Evolutionary conservation across 2,113 vertebrate genomes (phyloP).

Genomic region (Phyllostomus discolor): DNA sequence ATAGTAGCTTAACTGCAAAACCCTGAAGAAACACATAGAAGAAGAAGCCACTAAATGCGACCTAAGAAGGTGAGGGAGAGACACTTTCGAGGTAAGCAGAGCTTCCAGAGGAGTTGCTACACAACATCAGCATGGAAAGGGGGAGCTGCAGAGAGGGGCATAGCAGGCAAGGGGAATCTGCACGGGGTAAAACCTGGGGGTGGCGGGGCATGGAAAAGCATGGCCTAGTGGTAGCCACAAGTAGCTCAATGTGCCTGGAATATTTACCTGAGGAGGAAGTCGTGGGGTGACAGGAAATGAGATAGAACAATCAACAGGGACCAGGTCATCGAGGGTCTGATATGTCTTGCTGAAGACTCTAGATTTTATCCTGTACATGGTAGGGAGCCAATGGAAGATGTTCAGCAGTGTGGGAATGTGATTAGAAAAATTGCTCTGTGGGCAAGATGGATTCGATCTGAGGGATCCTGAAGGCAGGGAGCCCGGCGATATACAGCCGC

Average conservation of each 20-base stretch:
- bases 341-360: background rate
- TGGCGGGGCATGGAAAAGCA: background rate
- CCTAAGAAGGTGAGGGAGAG: background rate
- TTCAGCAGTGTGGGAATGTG: background rate
- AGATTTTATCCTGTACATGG: background rate
- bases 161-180: too few species aligned
- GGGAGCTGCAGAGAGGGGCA: background rate
- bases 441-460: background rate
- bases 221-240: background rate
- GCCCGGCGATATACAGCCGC: rapidly evolving
- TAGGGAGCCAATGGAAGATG: background rate
- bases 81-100: background rate
- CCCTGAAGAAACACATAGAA: background rate
- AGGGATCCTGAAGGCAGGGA: background rate
- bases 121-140: rapidly evolving
- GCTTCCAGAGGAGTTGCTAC: background rate
- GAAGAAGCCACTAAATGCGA: background rate
- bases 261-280: background rate
- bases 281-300: background rate
- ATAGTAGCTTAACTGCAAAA: background rate
- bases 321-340: background rate
- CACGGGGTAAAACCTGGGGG: background rate
- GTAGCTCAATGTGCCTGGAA: background rate
- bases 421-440: background rate
- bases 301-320: background rate